Evolutionary conservation across 2,113 vertebrate genomes (phyloP).

Genomic region (Acinonyx jubatus): DNA sequence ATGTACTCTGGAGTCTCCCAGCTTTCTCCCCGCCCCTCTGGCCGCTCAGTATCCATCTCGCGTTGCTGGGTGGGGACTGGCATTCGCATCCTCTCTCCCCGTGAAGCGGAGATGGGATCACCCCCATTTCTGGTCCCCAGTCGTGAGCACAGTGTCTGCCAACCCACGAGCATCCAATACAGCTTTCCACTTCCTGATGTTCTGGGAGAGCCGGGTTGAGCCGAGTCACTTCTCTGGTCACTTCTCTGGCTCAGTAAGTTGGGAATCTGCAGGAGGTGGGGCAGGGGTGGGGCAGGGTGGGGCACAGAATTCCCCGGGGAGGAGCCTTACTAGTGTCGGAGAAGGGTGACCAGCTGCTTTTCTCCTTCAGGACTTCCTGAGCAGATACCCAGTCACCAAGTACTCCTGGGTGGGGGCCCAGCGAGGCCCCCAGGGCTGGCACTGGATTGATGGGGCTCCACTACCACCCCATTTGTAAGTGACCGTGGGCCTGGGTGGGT

Average conservation of each 20-base stretch:
- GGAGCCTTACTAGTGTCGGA: fast-evolving
- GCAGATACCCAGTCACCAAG: not conserved
- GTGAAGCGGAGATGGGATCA: fast-evolving
- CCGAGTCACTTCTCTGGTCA: not conserved
- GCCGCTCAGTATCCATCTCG: fast-evolving
- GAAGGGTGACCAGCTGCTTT: not conserved
- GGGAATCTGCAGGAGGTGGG: too few species aligned
- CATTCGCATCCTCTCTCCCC: too few species aligned
- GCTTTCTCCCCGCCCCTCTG: not conserved
- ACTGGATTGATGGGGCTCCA: conserved; percentile 49
- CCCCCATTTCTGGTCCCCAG: not conserved
- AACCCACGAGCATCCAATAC: not conserved
- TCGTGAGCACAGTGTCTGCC: not conserved
- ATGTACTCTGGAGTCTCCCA: not conserved
- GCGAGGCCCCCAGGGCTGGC: conserved; percentile 63
- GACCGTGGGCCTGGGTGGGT: not conserved
- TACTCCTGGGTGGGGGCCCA: conserved; percentile 66
- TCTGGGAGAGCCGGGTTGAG: fast-evolving
- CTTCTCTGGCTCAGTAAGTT: not conserved
- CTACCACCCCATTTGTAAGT: conserved; percentile 58
- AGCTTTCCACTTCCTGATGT: not conserved
- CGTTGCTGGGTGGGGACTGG: fast-evolving
- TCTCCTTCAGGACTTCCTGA: conserved; percentile 58
- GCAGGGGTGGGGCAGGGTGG: too few species aligned
- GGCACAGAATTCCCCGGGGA: fast-evolving